phyloP scores from a whole-genome alignment of 2,888 invertebrate genomes.

The Drosophila melanosoma region DNA sequence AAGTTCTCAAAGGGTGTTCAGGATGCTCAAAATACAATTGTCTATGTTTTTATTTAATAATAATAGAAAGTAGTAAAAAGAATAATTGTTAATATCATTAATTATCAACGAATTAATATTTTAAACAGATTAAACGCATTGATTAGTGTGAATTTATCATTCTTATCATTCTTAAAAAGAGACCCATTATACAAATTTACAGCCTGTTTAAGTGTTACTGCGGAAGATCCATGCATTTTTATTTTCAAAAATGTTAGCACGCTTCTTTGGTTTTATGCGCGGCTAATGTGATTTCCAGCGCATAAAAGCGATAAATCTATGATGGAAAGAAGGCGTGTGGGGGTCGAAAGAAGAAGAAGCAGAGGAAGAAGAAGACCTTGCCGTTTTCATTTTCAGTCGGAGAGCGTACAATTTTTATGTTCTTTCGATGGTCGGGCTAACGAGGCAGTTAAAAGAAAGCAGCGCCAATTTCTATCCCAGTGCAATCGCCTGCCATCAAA shows the following conservation, averaged over 20 bases:
- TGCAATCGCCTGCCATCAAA: slow-evolving; percentile 69
- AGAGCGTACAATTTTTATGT: slow-evolving; percentile 57
- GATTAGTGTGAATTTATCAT: background rate
- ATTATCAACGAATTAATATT: background rate
- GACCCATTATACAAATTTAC: slow-evolving; percentile 49
- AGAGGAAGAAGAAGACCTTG: slow-evolving; percentile 1
- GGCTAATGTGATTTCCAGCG: slow-evolving; percentile 79
- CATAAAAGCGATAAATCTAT: slow-evolving; percentile 77
- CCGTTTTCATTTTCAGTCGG: slow-evolving; percentile 56
- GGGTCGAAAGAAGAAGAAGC: background rate
- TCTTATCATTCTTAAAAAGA: background rate
- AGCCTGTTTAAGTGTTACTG: slow-evolving; percentile 44
- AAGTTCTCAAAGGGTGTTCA: slow-evolving; percentile 39
- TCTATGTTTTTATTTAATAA: background rate
- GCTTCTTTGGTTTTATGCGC: slow-evolving; percentile 75
- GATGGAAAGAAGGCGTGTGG: slow-evolving; percentile 18
- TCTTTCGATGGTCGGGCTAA: slow-evolving; percentile 58
- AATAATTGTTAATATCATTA: background rate
- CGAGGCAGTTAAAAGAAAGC: slow-evolving; percentile 71
- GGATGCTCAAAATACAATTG: background rate
- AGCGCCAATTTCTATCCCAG: slow-evolving; percentile 53
- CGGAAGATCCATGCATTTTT: slow-evolving; percentile 58
- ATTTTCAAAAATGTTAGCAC: slow-evolving; percentile 53
- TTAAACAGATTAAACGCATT: background rate
- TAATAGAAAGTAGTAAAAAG: background rate